Conservation (phyloP, 2,888 invertebrate species). For the Hipparchia sbordonii region DNA sequence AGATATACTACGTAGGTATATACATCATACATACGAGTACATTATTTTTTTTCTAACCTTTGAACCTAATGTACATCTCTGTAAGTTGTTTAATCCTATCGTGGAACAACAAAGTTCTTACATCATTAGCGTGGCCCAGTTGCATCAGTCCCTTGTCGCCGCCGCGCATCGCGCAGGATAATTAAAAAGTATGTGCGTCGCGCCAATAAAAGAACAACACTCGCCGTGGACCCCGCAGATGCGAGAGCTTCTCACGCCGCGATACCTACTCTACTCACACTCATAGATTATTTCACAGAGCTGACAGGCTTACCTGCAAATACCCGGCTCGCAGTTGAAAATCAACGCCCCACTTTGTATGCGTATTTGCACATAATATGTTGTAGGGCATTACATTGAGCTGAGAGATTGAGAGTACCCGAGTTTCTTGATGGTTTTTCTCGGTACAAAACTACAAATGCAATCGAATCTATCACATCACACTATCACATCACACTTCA, state of each 20-base stretch:
- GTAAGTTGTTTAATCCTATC: not conserved
- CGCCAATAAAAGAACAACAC: constrained; percentile 68
- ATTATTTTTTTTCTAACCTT: no score
- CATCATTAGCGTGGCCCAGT: constrained; percentile 29
- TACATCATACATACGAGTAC: no score
- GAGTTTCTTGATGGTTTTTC: no score
- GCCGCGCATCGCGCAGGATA: constrained; percentile 48
- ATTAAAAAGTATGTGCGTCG: constrained; percentile 64
- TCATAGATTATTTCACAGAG: constrained; percentile 24
- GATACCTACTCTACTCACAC: constrained; percentile 40
- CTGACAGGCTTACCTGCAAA: constrained; percentile 27
- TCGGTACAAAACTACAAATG: no score
- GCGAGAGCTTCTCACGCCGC: constrained; percentile 67
- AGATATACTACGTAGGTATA: no score
- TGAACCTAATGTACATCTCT: not conserved
- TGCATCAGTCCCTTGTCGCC: constrained; percentile 36
- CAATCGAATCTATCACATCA: no score
- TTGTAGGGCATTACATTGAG: no score
- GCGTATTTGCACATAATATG: no score
- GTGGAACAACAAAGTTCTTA: constrained; percentile 5
- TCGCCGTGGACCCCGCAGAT: constrained; percentile 66
- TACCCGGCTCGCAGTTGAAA: no score
- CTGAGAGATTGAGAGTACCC: no score
- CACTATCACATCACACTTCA: no score
- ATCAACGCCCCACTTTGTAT: no score